These are phyloP conservation scores for Acropora yongei DNA, from an alignment of 64 coral and sea anemone genomes.

Conservation along the genomic window DNA sequence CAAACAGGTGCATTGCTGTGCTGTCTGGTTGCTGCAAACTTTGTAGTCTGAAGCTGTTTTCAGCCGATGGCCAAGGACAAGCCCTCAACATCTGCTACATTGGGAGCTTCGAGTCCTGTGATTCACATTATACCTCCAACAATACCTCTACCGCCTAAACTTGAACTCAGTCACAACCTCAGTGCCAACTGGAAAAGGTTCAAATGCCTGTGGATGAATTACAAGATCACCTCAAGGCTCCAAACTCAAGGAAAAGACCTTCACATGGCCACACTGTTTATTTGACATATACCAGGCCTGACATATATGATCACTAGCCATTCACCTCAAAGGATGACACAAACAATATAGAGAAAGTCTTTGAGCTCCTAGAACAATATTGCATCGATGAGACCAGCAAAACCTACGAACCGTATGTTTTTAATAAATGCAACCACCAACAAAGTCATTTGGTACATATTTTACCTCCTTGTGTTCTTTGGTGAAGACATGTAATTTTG, in stretches of 20 bases:
- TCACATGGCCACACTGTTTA: constrained; percentile 2
- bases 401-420: constrained; percentile 45
- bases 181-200: constrained; percentile 24
- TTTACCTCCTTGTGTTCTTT: constrained; percentile 42
- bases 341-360: background rate
- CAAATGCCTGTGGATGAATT: constrained; percentile 23
- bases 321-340: too few relatives aligned
- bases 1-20: too few relatives aligned
- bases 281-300: background rate
- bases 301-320: too few relatives aligned
- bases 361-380: constrained; percentile 35
- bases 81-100: background rate
- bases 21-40: too few relatives aligned
- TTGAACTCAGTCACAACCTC: constrained; percentile 31
- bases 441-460: constrained; percentile 44
- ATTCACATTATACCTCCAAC: constrained; percentile 11
- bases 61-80: too few relatives aligned
- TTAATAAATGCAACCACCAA: background rate
- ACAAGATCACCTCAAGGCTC: constrained; percentile 41
- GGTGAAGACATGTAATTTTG: constrained; percentile 44
- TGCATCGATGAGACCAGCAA: constrained; percentile 48
- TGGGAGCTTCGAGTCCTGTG: background rate
- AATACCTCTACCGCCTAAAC: constrained; percentile 35
- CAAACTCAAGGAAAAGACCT: constrained; percentile 33
- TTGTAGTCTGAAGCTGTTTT: too few relatives aligned